phyloP scores from a whole-genome alignment of 2,113 vertebrate genomes.

The Neogobius melanostomus region DNA sequence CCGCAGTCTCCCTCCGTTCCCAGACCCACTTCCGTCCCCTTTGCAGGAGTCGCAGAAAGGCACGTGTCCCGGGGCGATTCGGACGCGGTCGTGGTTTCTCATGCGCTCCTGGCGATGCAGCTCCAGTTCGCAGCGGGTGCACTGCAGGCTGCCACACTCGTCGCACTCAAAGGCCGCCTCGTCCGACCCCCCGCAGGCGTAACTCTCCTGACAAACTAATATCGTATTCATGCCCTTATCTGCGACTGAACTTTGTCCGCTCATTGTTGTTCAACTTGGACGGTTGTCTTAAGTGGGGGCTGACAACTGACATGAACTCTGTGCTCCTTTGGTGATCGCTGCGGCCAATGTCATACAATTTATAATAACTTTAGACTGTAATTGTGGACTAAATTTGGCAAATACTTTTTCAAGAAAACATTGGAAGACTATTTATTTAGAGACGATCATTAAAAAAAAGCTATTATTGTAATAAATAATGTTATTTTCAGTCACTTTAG shows the following conservation, averaged over 20 bases:
- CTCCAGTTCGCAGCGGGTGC: slow-evolving; percentile 89
- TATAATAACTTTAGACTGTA: background rate
- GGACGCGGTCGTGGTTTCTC: slow-evolving; percentile 90
- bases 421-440: background rate
- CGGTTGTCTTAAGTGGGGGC: too few species aligned
- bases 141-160: slow-evolving; percentile 94
- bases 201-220: slow-evolving; percentile 93
- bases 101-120: slow-evolving; percentile 91
- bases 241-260: slow-evolving; percentile 77
- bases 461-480: background rate
- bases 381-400: background rate
- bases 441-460: background rate
- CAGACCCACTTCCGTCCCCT: slow-evolving; percentile 75
- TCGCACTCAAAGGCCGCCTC: slow-evolving; percentile 94
- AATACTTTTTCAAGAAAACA: background rate
- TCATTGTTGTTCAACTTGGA: slow-evolving; percentile 75
- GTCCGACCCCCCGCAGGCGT: slow-evolving; percentile 90
- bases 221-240: slow-evolving; percentile 82
- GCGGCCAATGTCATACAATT: too few species aligned
- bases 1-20: slow-evolving; percentile 77
- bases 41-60: slow-evolving; percentile 94
- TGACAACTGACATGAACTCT: too few species aligned
- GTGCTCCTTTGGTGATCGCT: too few species aligned
- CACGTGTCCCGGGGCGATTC: slow-evolving; percentile 85
- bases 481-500: too few species aligned